Evolutionary conservation across 1,140 invertebrate genomes (phyloP), one percentile per base, ranked within the genome.

Genomic region (Formica exsecta): DNA sequence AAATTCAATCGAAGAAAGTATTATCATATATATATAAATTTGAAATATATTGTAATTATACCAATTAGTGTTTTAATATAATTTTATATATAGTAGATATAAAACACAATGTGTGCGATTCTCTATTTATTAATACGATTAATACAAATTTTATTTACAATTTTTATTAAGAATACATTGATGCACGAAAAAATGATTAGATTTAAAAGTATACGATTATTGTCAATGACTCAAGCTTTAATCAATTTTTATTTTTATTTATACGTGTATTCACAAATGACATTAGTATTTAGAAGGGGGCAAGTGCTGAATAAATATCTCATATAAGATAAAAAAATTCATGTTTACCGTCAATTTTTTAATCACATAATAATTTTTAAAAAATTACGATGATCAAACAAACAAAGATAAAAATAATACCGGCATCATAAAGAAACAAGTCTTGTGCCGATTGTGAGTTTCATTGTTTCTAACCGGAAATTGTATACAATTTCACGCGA

Each of bases 211-310:
- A 11, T 51, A 19, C 48, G 5, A 51, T 48, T 48, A 48, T 48
- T 48, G 48, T 51, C 5, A 51, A 16, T 19, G 13, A 48, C 4
- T 48, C 48, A 3, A 51, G 16, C 48, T 13, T 1, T 65, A 65
- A 44, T 64, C n/a, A n/a, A 65, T 77, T 65, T 32, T 44, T 13
- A 75, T 29, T 64, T 76, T 32, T 64, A 44, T 64, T 32, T 64
- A 13, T 2, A 62, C n/a, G 19, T 61, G 13, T 61, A 61, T 5
- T 44, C 25, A 32, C 19, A 16, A n/a, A 36, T 44, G 2, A 75
- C n/a, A 41, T 4, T 51, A 64, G 16, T 77, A 75, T 44, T 77
- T 62, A 8, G 64, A 44, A 65, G 32, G 19, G 7, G 29, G 32
- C 6, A 48, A 77, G 6, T 13, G 48, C 6, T 32, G 3, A 65